A percentile compares a stretch with the other conserved stretches of the same genome.
Conservation (phyloP, 2,113 vertebrate genomes). For the Willisornis vidua region DNA sequence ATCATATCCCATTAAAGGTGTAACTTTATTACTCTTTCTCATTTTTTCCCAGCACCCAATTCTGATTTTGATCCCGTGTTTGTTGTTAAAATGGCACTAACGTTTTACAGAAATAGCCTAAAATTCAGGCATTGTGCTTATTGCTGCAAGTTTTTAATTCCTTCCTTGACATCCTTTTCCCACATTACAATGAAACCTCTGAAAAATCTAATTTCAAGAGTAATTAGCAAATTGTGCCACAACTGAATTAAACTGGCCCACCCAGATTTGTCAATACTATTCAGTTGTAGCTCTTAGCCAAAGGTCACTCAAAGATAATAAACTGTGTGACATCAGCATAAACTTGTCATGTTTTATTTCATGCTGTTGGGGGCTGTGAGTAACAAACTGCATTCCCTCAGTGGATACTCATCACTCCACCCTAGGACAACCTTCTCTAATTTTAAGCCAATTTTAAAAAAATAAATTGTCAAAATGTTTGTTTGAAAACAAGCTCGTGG, state of each 20-base stretch:
- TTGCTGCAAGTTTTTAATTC: neutral
- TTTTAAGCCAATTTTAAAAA: neutral
- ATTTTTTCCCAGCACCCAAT: neutral
- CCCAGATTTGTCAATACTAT: conserved; percentile 23
- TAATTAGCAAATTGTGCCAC: conserved; percentile 60
- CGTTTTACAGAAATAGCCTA: conserved; percentile 21
- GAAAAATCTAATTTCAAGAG: conserved; percentile 47
- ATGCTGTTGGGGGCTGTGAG: neutral
- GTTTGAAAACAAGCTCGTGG: neutral
- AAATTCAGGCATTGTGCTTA: conserved; percentile 26
- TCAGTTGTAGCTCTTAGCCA: conserved; percentile 30
- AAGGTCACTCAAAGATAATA: conserved; percentile 33
- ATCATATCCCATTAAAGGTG: conserved; percentile 22
- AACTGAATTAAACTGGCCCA: conserved; percentile 36
- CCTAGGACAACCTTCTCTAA: neutral
- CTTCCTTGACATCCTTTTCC: neutral
- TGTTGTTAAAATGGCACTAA: conserved; percentile 23
- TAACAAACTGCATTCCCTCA: neutral
- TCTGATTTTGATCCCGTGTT: neutral
- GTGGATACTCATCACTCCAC: neutral
- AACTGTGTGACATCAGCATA: neutral
- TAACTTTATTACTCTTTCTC: neutral
- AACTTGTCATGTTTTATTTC: neutral
- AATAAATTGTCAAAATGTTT: neutral
- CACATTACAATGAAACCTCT: neutral